Percentiles rank a stretch among this genome's conserved stretches.
Conservation (phyloP, 2,797 vertebrate species). For the Micromesistius poutassou region DNA sequence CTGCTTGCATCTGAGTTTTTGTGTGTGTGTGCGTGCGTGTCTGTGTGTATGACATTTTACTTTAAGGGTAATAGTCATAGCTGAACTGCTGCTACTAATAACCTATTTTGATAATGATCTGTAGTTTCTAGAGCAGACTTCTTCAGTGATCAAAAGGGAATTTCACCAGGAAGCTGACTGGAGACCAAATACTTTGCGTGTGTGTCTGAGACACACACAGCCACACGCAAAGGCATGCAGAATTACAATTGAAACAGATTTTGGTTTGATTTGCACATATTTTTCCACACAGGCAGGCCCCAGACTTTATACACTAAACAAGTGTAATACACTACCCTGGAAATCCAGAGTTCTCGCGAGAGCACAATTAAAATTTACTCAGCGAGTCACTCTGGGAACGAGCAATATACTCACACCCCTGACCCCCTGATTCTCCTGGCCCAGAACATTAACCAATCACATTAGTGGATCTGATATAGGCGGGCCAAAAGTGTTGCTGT, state of each 20-base stretch:
- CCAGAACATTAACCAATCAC: too few species aligned
- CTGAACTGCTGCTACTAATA: background rate
- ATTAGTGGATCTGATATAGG: too few species aligned
- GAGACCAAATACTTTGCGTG: conserved; percentile 43
- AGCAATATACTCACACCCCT: too few species aligned
- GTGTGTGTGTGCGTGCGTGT: background rate
- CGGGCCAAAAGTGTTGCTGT: too few species aligned
- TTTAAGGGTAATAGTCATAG: background rate
- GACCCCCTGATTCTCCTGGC: too few species aligned
- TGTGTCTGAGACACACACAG: conserved; percentile 37
- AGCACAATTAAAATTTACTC: too few species aligned
- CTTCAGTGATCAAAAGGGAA: conserved; percentile 55
- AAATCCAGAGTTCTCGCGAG: too few species aligned
- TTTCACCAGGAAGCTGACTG: conserved; percentile 63
- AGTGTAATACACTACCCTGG: background rate
- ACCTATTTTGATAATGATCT: background rate
- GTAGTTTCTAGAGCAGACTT: background rate
- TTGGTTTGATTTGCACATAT: conserved; percentile 43
- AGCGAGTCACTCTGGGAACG: too few species aligned
- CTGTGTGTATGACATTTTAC: too few species aligned
- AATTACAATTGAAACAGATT: conserved; percentile 54
- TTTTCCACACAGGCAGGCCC: too few species aligned
- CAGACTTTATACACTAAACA: background rate
- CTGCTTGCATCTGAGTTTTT: background rate
- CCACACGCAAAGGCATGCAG: conserved; percentile 42